These are phyloP conservation scores for Lithobates pipiens DNA, from an alignment of 2,797 vertebrate species.

Conservation along the genomic window DNA sequence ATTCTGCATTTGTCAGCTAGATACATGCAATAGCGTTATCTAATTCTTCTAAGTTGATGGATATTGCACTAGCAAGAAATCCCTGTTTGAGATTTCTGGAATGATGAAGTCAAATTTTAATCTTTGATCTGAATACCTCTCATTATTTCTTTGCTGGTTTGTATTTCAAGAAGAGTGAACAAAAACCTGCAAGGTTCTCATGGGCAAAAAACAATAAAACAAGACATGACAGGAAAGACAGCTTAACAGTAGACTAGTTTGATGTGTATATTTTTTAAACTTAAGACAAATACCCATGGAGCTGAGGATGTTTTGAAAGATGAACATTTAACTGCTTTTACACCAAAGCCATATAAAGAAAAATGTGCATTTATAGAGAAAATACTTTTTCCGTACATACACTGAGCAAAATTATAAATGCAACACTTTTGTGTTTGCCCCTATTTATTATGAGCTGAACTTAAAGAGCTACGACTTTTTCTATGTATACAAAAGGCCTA, in stretches of 20 bases:
- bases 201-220: constrained; percentile 3
- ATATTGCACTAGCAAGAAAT: background rate
- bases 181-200: background rate
- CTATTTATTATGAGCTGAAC: too few species aligned
- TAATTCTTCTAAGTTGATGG: background rate
- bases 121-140: constrained; percentile 20
- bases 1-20: background rate
- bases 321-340: background rate
- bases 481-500: too few species aligned
- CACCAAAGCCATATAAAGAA: background rate
- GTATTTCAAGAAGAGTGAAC: background rate
- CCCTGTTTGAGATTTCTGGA: too few species aligned
- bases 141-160: background rate
- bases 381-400: background rate
- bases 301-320: background rate
- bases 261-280: constrained; percentile 25
- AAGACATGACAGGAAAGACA: background rate
- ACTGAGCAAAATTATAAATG: too few species aligned
- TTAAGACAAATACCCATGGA: constrained; percentile 8
- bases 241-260: background rate
- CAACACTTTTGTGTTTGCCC: too few species aligned
- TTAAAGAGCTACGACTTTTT: too few species aligned
- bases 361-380: background rate
- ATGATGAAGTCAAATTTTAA: background rate
- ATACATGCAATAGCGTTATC: background rate